A percentile compares a stretch with the other conserved stretches of the same genome.
Conservation (phyloP, 2,888 invertebrate species). For the Euspilapteryx auroguttella region DNA sequence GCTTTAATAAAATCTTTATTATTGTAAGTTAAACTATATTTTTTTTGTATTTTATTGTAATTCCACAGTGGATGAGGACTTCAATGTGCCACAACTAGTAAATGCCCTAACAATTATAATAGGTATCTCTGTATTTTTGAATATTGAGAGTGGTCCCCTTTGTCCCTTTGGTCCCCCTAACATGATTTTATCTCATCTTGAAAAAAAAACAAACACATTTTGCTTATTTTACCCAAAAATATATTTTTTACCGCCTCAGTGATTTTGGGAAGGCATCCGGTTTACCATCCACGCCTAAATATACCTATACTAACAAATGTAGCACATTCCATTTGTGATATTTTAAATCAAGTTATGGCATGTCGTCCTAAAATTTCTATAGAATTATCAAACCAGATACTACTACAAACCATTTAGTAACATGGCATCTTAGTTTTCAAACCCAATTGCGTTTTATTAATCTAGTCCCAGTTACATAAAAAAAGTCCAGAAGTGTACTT, state of each 20-base stretch:
- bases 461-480: no score
- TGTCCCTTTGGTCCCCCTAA: no score
- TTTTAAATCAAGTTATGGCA: slow-evolving; percentile 4
- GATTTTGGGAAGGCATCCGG: no score
- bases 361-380: not conserved
- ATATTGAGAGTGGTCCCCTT: slow-evolving; percentile 21
- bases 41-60: slow-evolving; percentile 10
- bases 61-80: slow-evolving; percentile 71
- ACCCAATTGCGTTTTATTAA: not conserved
- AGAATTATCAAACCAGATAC: not conserved
- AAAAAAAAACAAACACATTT: no score
- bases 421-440: not conserved
- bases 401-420: not conserved
- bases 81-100: slow-evolving; percentile 72
- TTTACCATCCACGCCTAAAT: no score
- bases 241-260: no score
- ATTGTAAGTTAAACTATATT: slow-evolving; percentile 4
- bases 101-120: slow-evolving; percentile 71
- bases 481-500: no score
- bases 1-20: not conserved
- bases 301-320: no score
- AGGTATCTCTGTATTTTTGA: no score
- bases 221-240: no score
- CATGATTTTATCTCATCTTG: no score
- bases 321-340: no score